Percentiles rank a stretch among this genome's conserved stretches.
These are phyloP conservation scores for Ianthella basta DNA, from an alignment of 37 sponge, comb jelly and placozoan species.

Conservation along the genomic window DNA sequence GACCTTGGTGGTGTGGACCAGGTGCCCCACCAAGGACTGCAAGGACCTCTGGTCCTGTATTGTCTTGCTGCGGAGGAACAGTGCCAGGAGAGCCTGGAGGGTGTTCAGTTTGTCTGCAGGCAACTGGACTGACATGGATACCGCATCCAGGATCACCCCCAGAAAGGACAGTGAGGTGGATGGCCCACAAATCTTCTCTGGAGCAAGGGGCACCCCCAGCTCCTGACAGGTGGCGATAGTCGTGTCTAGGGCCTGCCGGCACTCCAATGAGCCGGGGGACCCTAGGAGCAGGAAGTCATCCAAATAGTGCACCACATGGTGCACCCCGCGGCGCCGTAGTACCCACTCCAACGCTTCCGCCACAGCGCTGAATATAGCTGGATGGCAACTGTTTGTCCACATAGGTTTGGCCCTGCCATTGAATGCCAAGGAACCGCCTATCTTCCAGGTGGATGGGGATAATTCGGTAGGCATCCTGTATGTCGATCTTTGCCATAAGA, in stretches of 20 bases:
- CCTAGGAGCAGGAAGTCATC: slow-evolving; percentile 26
- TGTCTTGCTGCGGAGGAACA: too few relatives aligned
- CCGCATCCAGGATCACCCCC: too few relatives aligned
- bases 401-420: not conserved
- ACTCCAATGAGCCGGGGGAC: slow-evolving; percentile 2
- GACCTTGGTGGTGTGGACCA: too few relatives aligned
- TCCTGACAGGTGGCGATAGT: not conserved
- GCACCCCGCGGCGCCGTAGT: not conserved
- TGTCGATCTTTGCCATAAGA: slow-evolving; percentile 18
- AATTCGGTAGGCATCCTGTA: slow-evolving; percentile 7
- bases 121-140: too few relatives aligned
- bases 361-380: slow-evolving; percentile 17
- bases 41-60: too few relatives aligned
- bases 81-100: too few relatives aligned
- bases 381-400: slow-evolving; percentile 24
- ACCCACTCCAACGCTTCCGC: slow-evolving; percentile 28
- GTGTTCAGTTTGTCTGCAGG: too few relatives aligned
- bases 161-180: not conserved
- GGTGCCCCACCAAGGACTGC: too few relatives aligned
- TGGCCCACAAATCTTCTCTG: slow-evolving; percentile 7
- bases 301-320: not conserved
- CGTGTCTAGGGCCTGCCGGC: not conserved
- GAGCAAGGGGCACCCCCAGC: slow-evolving; percentile 15
- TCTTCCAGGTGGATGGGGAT: not conserved
- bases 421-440: not conserved